These are phyloP conservation scores for Phaonia tiefii DNA, from an alignment of 2,888 invertebrate genomes.

Conservation along the genomic window DNA sequence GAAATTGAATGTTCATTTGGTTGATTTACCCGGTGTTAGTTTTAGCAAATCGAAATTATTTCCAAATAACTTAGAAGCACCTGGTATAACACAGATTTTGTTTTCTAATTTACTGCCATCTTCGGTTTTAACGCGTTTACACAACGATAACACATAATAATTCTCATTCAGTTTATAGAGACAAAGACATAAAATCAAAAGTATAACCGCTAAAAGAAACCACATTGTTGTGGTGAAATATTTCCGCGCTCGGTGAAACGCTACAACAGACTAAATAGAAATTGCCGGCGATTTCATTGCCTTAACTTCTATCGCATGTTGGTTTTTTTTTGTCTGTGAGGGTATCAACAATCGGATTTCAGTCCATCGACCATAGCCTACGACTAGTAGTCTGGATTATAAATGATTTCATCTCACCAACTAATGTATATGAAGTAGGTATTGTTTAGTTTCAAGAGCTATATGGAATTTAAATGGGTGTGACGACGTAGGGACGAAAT, in stretches of 20 bases:
- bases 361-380: too few species aligned
- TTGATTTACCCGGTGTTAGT: conserved; percentile 71
- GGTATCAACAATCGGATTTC: too few species aligned
- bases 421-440: too few species aligned
- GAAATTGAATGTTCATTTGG: too few species aligned
- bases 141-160: conserved; percentile 72
- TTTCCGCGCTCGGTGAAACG: neutral
- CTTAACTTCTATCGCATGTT: too few species aligned
- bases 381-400: too few species aligned
- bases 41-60: conserved; percentile 75
- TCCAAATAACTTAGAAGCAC: conserved; percentile 73
- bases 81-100: conserved; percentile 71
- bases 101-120: conserved; percentile 73
- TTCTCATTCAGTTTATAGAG: conserved; percentile 69
- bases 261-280: neutral
- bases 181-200: conserved; percentile 31
- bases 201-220: conserved; percentile 1
- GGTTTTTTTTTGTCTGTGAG: too few species aligned
- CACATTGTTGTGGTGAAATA: conserved; percentile 31
- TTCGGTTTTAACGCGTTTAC: conserved; percentile 71
- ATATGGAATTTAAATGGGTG: too few species aligned
- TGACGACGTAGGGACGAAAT: too few species aligned
- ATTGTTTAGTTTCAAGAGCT: too few species aligned
- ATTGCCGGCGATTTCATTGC: neutral
- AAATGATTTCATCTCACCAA: too few species aligned